Base-by-base conservation (phyloP, 2,113 vertebrate genomes). In the Poeciliopsis occidentalis region DNA sequence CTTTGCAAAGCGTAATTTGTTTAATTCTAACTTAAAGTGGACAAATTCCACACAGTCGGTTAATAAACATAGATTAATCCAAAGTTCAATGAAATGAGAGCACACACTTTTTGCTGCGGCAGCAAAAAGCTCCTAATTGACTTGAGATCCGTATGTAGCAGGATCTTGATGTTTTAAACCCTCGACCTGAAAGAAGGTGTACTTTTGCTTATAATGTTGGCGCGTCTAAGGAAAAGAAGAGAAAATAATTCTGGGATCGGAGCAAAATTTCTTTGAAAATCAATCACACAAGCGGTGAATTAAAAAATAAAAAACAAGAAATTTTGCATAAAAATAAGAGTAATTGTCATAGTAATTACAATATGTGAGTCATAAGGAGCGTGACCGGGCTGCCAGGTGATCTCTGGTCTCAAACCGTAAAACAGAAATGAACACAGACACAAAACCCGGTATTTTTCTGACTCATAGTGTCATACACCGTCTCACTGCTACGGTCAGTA, bases 271-370 rank as follows among this genome's bases (percentile, higher is more conserved):
- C 34, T 60, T n/a, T n/a, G 6, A 44, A 57, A 12, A 29, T 26
- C n/a, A 34, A 64, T 2, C 30, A 76, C 66, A 81, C 8, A 60
- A 76, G 11, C 27, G 12, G 31, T 70, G 24, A 68, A 54, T 67
- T 4, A 30, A 19, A 69, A 64, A 57, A 31, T 57, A n/a, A 68
- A 65, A 39, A 67, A 15, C 19, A 1, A n/a, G 75, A n/a, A 73
- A 3, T 7, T 15, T 67, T 62, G 32, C 29, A 75, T 51, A 79
- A 51, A 69, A 70, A 60, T 17, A 75, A 71, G 63, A 47, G 31
- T 77, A 69, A 76, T 71, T 71, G 73, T 83, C 41, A 76, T 78
- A 70, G 74, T 62, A 64, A 64, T 68, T 19, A 60, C 32, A 61
- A 72, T 64, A 78, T 30, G 37, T 54, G 51, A 85, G 67, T 83